A percentile compares a stretch with the other conserved stretches of the same genome.
Conservation (phyloP, 2,113 vertebrate genomes). For the Rhegmatorhina hoffmannsi region DNA sequence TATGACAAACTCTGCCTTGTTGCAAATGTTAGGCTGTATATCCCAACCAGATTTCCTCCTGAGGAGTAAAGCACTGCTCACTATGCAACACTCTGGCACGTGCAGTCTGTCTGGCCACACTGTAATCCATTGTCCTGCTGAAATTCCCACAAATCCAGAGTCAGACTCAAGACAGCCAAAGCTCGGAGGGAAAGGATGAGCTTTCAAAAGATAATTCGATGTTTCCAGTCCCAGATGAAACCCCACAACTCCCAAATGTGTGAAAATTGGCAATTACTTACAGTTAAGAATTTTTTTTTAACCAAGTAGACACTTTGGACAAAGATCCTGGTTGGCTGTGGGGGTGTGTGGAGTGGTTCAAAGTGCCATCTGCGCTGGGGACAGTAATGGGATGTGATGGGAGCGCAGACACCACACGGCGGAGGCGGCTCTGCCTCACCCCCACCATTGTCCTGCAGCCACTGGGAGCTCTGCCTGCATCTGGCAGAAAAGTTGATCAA, state of each 20-base stretch:
- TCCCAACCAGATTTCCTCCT: background rate
- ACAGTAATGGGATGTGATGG: slow-evolving; percentile 42
- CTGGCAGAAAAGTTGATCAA: slow-evolving; percentile 71
- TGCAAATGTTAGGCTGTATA: background rate
- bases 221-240: background rate
- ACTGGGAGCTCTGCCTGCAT: slow-evolving; percentile 53
- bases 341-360: background rate
- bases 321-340: background rate
- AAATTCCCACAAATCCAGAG: background rate
- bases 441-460: background rate
- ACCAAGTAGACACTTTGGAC: background rate
- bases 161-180: background rate
- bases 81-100: background rate
- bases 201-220: background rate
- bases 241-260: accelerated
- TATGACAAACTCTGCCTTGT: background rate
- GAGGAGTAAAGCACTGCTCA: background rate
- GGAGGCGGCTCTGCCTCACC: background rate
- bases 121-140: background rate
- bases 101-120: accelerated
- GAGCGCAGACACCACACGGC: background rate
- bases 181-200: background rate
- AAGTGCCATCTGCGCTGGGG: slow-evolving; percentile 1
- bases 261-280: background rate
- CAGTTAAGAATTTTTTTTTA: background rate